Evolutionary conservation across 2,797 vertebrate species (phyloP).

Genomic region (Decapterus maruadsi): DNA sequence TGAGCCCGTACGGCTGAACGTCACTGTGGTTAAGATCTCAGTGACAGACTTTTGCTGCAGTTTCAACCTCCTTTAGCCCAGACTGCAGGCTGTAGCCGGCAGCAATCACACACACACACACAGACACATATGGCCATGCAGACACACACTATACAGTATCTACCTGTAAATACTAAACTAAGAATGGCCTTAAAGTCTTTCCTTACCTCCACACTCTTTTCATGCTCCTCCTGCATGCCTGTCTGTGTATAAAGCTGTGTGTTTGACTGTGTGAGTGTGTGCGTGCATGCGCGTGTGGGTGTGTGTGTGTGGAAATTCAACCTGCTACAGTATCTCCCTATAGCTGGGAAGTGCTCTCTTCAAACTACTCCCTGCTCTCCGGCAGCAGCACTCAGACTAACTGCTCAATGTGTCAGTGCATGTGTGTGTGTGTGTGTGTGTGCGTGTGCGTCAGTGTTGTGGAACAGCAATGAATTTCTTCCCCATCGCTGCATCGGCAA

Average conservation of each 20-base stretch:
- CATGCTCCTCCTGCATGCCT: constrained; percentile 80
- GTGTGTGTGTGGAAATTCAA: constrained; percentile 36
- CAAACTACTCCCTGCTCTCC: constrained; percentile 66
- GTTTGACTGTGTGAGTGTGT: constrained; percentile 37
- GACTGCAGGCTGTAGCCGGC: constrained; percentile 42
- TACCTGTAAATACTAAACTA: constrained; percentile 45
- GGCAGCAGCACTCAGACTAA: constrained; percentile 64
- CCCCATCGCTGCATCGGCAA: constrained; percentile 82
- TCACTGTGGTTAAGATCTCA: constrained; percentile 8
- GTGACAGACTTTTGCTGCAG: constrained; percentile 65
- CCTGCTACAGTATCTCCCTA: constrained; percentile 39
- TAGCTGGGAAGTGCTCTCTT: constrained; percentile 66
- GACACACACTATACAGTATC: constrained; percentile 6
- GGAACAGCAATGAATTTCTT: constrained; percentile 85
- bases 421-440: constrained; percentile 35
- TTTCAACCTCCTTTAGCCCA: constrained; percentile 53
- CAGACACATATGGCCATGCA: constrained; percentile 3
- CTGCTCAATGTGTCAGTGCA: constrained; percentile 60
- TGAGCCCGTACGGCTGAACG: not conserved
- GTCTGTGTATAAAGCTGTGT: constrained; percentile 29
- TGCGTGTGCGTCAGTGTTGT: constrained; percentile 60
- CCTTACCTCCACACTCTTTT: constrained; percentile 81
- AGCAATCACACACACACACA: constrained; percentile 30
- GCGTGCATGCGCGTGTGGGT: constrained; percentile 15
- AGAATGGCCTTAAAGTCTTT: constrained; percentile 51